phyloP scores from a whole-genome alignment of 2,888 invertebrate genomes.

The Euphydryas editha region DNA sequence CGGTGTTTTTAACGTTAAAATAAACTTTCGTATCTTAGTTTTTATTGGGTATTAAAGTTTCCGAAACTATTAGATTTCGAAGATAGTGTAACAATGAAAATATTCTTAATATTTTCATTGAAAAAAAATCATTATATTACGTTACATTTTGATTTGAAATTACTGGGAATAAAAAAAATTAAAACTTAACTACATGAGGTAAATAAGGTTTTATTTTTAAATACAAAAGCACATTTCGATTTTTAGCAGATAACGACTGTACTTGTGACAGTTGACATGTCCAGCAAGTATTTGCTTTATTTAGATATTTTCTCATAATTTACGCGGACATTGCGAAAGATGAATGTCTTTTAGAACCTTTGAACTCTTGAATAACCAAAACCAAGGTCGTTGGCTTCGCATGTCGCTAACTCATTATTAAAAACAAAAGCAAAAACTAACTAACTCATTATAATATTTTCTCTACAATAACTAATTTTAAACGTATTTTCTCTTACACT shows the following conservation, averaged over 20 bases:
- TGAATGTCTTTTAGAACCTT: constrained; percentile 54
- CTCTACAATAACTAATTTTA: background rate
- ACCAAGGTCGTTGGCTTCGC: constrained; percentile 53
- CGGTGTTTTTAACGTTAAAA: constrained; percentile 58
- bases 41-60: constrained; percentile 22
- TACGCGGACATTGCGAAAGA: constrained; percentile 53
- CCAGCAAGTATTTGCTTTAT: constrained; percentile 6
- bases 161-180: too few relatives aligned
- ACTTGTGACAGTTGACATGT: background rate
- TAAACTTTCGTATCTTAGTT: constrained; percentile 37
- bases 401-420: constrained; percentile 42
- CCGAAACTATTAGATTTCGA: constrained; percentile 21
- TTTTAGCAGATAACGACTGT: background rate
- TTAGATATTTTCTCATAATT: constrained; percentile 33
- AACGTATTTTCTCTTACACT: background rate
- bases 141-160: too few relatives aligned
- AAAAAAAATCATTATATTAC: too few relatives aligned
- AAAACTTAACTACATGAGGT: too few relatives aligned
- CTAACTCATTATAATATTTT: constrained; percentile 1
- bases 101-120: background rate
- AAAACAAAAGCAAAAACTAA: constrained; percentile 21
- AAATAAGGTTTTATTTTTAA: background rate
- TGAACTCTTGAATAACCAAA: constrained; percentile 59
- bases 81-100: background rate
- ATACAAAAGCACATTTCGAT: background rate